Evolutionary conservation across 2,888 invertebrate genomes (phyloP), one percentile per base, ranked within the genome.

Genomic region (Rhagophthalmus giganteus): DNA sequence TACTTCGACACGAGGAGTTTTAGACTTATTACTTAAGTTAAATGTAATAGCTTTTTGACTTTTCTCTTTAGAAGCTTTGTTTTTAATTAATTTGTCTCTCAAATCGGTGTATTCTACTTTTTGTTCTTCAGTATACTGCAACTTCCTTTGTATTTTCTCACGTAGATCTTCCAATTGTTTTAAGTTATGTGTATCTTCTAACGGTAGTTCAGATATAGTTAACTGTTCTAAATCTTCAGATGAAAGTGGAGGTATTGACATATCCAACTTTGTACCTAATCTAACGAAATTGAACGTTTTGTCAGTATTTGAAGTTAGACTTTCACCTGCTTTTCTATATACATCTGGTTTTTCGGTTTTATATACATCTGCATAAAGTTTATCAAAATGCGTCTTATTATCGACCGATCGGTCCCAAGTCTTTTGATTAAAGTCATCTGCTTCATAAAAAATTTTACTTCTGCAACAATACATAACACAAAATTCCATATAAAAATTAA

Each of bases 131-230:
- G 12, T 38, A n/a, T 25, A 11, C n/a, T 26, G 16, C 8, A 80
- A 66, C 66, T 81, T 79, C 9, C 75, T 74, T 7, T 78, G 72
- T 38, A 81, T 75, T 66, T 78, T 76, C 14, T 74, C 70, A 56
- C 78, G 71, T 26, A 80, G 64, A 56, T 74, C 76, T 28, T 78
- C 74, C 32, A 81, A 67, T 27, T 79, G 78, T 39, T 74, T 70
- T 28, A 81, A 76, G 52, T 80, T 77, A 41, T 79, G 77, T n/a
- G n/a, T n/a, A 54, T 78, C 69, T 5, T 38, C 46, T 3, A 20
- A 10, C 13, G 9, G 2, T 13, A 20, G 4, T 2, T 34, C 40
- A 2, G 46, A 35, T 10, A 20, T 26, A 9, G 38, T 38, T 9
- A 55, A 30, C 20, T 14, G 61, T 53, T 71, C 65, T 24, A 74